phyloP scores from a whole-genome alignment of 30 jellyfish, hydroid and myxozoan genomes.

The Turritopsis rubra region DNA sequence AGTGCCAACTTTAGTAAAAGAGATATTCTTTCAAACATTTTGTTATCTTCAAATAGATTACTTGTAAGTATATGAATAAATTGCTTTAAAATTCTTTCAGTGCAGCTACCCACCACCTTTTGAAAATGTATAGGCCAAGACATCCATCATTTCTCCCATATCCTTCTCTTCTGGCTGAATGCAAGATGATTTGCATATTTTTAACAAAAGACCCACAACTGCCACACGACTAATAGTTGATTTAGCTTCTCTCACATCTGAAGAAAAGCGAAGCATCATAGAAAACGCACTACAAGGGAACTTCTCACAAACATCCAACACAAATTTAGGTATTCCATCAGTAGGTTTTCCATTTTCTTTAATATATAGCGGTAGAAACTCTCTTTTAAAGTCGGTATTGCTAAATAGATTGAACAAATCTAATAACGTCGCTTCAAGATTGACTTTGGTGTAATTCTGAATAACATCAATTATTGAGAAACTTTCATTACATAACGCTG shows the following conservation, averaged over 20 bases:
- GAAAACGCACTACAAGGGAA: background rate
- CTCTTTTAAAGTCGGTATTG: background rate
- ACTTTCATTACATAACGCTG: background rate
- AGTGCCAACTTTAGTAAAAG: background rate
- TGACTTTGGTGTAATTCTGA: background rate
- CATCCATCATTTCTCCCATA: background rate
- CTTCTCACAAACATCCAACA: background rate
- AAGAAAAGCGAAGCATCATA: background rate
- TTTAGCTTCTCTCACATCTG: background rate
- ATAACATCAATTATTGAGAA: background rate
- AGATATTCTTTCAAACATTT: background rate
- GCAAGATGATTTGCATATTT: background rate
- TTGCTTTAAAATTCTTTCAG: background rate
- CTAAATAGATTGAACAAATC: background rate
- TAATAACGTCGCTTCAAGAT: background rate
- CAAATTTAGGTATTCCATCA: background rate
- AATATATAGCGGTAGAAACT: background rate
- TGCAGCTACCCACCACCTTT: background rate
- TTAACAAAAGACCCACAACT: background rate
- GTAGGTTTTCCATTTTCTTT: background rate
- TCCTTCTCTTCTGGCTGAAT: background rate
- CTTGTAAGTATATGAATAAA: background rate
- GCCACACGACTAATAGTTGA: background rate
- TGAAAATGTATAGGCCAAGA: background rate
- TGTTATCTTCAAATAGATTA: background rate